Percentiles rank a stretch among this genome's conserved stretches.
Evolutionary conservation across 92 coral and sea anemone genomes (phyloP).

Genomic region (Bergia sp.): DNA sequence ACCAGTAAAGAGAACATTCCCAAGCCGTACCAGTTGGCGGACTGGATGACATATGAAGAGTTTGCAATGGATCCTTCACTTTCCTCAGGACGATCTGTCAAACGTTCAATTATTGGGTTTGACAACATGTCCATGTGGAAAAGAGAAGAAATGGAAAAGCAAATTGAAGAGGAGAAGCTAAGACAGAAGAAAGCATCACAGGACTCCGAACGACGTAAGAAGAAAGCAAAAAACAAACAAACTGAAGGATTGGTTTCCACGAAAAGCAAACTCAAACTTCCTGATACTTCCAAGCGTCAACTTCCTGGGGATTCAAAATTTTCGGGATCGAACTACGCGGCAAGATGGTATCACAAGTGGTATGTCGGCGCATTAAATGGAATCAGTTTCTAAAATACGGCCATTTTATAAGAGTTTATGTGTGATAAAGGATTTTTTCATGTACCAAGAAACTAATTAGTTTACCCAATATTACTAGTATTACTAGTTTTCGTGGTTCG

Average conservation of each 20-base stretch:
- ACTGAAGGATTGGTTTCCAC: conserved; percentile 19
- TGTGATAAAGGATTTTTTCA: neutral
- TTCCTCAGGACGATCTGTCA: neutral
- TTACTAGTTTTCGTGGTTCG: neutral
- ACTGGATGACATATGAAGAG: conserved; percentile 42
- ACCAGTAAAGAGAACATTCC: neutral
- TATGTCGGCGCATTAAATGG: conserved; percentile 13
- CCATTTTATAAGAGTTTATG: neutral
- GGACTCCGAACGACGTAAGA: neutral
- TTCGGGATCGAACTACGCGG: conserved; percentile 24
- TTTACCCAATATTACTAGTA: neutral
- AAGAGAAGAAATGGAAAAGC: conserved; percentile 33
- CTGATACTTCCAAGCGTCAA: conserved; percentile 28
- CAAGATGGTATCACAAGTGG: conserved; percentile 36
- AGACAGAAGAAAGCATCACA: conserved; percentile 13
- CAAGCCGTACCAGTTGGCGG: conserved; percentile 1
- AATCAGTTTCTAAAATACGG: neutral
- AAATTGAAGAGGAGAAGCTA: conserved; percentile 7
- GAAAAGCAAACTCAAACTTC: conserved; percentile 42
- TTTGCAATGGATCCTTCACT: neutral
- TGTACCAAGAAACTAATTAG: neutral
- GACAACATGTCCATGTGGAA: conserved; percentile 49
- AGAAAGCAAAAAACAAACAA: conserved; percentile 32
- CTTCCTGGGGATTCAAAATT: conserved; percentile 25
- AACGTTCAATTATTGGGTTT: conserved; percentile 34